phyloP scores from a whole-genome alignment of 2,113 vertebrate species.

The Ictalurus furcatus region DNA sequence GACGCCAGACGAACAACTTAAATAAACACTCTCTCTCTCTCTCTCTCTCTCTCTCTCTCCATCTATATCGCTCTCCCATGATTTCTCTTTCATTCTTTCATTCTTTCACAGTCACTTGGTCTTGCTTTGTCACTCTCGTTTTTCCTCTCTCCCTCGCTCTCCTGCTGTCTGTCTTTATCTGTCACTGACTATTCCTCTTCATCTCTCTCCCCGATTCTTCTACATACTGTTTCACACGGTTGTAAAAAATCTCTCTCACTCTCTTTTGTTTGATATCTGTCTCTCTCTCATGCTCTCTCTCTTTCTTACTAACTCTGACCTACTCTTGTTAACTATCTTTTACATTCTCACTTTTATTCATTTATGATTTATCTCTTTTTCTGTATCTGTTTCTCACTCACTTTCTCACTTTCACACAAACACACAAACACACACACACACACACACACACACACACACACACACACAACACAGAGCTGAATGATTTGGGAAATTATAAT shows the following conservation, averaged over 20 bases:
- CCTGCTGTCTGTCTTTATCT: neutral
- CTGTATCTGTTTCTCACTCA: neutral
- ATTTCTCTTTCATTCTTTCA: slow-evolving; percentile 22
- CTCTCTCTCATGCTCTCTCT: neutral
- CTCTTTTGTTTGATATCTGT: too few relatives aligned
- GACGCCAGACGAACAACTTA: slow-evolving; percentile 75
- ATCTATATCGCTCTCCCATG: slow-evolving; percentile 17
- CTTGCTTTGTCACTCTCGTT: slow-evolving; percentile 44
- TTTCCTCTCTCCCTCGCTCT: slow-evolving; percentile 36
- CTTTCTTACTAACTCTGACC: neutral
- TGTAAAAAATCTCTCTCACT: neutral
- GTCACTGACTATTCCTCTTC: neutral
- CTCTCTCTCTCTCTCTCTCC: slow-evolving; percentile 1
- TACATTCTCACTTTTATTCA: neutral
- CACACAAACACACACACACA: slow-evolving; percentile 6
- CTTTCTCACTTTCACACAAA: neutral
- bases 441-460: neutral
- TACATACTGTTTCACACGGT: neutral
- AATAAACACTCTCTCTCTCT: slow-evolving; percentile 68
- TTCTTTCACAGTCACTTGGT: slow-evolving; percentile 25
- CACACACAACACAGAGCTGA: neutral
- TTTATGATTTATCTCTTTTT: too few relatives aligned
- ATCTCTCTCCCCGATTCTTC: neutral
- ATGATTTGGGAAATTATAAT: neutral
- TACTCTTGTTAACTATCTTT: neutral